Percentiles rank a stretch among this genome's conserved stretches.
These are phyloP conservation scores for Plotosus lineatus DNA, from an alignment of 2,113 vertebrate genomes.

Conservation along the genomic window DNA sequence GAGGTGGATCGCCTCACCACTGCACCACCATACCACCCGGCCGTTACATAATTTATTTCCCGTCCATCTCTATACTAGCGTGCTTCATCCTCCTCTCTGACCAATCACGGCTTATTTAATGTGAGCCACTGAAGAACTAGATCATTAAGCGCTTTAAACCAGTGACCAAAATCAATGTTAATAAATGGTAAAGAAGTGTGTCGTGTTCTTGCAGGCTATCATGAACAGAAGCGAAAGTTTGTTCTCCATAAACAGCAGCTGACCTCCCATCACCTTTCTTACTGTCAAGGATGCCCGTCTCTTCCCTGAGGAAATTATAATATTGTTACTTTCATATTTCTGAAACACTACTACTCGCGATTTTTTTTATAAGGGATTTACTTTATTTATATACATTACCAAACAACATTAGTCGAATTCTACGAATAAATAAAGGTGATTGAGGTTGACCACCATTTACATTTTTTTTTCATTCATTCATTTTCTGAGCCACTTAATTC, in stretches of 20 bases:
- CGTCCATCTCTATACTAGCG: too few species aligned
- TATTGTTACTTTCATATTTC: not conserved
- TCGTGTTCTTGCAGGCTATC: not conserved
- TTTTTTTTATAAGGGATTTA: too few species aligned
- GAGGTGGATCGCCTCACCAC: too few species aligned
- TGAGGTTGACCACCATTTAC: too few species aligned
- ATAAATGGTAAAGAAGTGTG: not conserved
- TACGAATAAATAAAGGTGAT: too few species aligned
- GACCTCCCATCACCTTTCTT: not conserved
- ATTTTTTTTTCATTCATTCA: too few species aligned
- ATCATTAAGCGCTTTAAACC: not conserved
- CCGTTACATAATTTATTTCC: too few species aligned
- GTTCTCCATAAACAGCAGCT: not conserved
- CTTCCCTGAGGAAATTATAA: not conserved
- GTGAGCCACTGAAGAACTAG: not conserved
- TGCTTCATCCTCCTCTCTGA: not conserved
- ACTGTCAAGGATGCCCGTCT: not conserved
- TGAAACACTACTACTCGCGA: not conserved
- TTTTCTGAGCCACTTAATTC: too few species aligned
- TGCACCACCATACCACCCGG: too few species aligned
- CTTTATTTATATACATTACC: too few species aligned
- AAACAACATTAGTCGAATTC: too few species aligned
- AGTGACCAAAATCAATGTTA: not conserved
- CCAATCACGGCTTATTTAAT: not conserved
- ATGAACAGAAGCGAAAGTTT: not conserved